Base-by-base conservation (phyloP, 1,140 invertebrate genomes). In the Rhyzopertha dominica region DNA sequence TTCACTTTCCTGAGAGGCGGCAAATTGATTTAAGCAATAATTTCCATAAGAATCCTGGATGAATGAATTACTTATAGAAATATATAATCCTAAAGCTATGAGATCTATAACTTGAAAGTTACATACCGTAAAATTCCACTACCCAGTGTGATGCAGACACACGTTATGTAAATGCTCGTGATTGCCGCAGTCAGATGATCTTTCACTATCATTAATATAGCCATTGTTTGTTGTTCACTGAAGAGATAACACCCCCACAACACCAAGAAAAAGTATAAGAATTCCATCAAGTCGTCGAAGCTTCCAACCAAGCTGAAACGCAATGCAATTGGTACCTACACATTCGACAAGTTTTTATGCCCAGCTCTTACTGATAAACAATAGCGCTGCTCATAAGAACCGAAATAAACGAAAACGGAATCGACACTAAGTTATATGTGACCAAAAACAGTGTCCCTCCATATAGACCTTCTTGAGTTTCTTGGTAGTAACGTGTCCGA, bases 401-500 rank as follows among this genome's bases (percentile, higher is more conserved):
- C 1, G 81, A 81, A 4, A 90, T 63, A 22, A 88, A 76, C 3
- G 87, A 88, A 50, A 92, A 80, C 0, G 90, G 88, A 19, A 94
- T 66, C 3, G 82, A 87, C 5, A 87, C 77, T 0, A 91, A 59
- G 36, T 83, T 82, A 61, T 90, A 89, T 0, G 86, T 81, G 0
- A 90, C 69, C 0, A 94, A 70, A 48, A 93, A 81, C 46, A 89
- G 78, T 0, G 87, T 84, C 2, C 90, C 91, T 10, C 83, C 81
- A 61, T 95, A 95, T 0, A 90, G 67, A 1, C 89, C 89, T 61
- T 92, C 87, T 38, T 90, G 77, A 8, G 85, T 81, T 61, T 95
- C 91, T 65, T 93, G 87, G 48, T 91, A 93, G 64, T 92, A 94
- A 17, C 87, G 74, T 20, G 87, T 89, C n/a, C 91, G 73, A 69